Conservation (phyloP, 2,888 invertebrate species). For the Ectemnius lituratus region DNA sequence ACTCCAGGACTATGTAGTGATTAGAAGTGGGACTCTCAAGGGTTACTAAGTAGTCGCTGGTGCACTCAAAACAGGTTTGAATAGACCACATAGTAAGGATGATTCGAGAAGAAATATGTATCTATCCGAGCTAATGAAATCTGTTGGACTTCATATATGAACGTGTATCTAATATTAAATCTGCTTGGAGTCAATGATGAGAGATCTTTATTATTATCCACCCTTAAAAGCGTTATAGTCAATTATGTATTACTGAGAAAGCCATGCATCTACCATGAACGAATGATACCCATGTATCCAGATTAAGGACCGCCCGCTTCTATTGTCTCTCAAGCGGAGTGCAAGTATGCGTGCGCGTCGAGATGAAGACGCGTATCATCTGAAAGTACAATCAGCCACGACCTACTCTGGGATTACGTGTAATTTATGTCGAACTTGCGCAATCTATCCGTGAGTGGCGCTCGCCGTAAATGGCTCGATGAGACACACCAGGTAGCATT, state of each 20-base stretch:
- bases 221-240: too few species aligned
- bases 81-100: not conserved
- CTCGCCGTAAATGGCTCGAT: constrained; percentile 4
- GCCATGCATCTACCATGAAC: too few species aligned
- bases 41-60: too few species aligned
- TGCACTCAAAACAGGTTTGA: not conserved
- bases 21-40: too few species aligned
- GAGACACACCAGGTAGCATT: not conserved
- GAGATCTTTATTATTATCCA: too few species aligned
- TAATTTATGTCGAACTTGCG: not conserved
- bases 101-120: not conserved
- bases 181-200: too few species aligned
- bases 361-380: constrained; percentile 5
- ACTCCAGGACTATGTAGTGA: too few species aligned
- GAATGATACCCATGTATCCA: too few species aligned
- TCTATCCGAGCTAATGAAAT: not conserved
- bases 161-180: not conserved
- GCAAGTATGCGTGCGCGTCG: not conserved
- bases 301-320: too few species aligned
- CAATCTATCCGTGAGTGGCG: not conserved
- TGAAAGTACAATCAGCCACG: constrained; percentile 8
- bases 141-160: not conserved
- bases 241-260: too few species aligned
- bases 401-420: constrained; percentile 4
- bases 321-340: too few species aligned